phyloP scores from a whole-genome alignment of 2,113 vertebrate species.

The Myiozetetes cayanensis region DNA sequence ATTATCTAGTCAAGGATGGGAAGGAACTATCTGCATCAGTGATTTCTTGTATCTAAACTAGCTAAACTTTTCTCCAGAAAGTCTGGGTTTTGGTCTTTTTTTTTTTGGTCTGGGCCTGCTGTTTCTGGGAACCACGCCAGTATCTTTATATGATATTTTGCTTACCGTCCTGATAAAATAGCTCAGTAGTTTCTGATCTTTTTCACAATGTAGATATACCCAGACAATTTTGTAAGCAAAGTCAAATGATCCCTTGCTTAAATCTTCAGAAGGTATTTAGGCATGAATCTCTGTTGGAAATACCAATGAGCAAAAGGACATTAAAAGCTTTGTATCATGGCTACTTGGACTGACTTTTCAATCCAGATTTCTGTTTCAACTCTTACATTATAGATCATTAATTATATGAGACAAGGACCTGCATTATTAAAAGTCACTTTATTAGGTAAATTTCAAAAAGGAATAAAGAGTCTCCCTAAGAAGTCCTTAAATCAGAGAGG shows the following conservation, averaged over 20 bases:
- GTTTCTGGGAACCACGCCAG: background rate
- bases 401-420: background rate
- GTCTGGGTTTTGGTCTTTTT: background rate
- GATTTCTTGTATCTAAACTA: background rate
- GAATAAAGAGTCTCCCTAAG: background rate
- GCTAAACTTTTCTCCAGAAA: background rate
- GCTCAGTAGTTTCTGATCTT: background rate
- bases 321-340: background rate
- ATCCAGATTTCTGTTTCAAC: background rate
- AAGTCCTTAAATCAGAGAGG: background rate
- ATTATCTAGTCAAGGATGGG: background rate
- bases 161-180: conserved; percentile 3
- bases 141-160: background rate
- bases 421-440: background rate
- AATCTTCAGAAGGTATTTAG: background rate
- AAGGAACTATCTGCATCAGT: background rate
- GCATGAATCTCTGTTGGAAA: background rate
- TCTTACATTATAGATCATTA: background rate
- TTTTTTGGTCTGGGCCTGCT: background rate
- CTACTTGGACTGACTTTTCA: background rate
- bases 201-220: background rate
- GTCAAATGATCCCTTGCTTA: background rate
- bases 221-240: background rate
- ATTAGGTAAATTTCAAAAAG: background rate
- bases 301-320: background rate